A percentile compares a stretch with the other conserved stretches of the same genome.
These are phyloP conservation scores for Antidorcas marsupialis DNA, from an alignment of 2,113 vertebrate genomes.

Conservation along the genomic window DNA sequence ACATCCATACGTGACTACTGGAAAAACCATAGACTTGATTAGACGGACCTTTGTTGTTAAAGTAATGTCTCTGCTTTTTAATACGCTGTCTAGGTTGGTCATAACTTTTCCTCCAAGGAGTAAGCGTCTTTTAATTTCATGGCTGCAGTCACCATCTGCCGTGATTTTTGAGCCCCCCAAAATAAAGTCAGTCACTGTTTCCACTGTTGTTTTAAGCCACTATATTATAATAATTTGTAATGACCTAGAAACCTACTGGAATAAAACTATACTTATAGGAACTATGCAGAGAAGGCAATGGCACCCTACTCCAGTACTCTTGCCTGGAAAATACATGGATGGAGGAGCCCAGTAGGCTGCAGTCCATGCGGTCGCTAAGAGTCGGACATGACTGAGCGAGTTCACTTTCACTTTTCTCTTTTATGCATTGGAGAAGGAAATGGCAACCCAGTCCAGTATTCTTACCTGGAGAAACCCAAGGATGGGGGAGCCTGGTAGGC, in stretches of 20 bases:
- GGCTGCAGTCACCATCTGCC: background rate
- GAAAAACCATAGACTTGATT: background rate
- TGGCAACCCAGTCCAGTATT: too few species aligned
- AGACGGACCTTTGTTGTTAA: background rate
- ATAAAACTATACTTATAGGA: background rate
- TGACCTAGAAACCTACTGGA: background rate
- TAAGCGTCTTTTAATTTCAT: background rate
- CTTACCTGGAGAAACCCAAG: too few species aligned
- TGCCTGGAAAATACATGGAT: too few species aligned
- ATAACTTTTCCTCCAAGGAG: background rate
- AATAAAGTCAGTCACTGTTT: background rate
- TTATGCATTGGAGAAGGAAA: too few species aligned
- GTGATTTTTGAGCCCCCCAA: background rate
- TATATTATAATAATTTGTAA: background rate
- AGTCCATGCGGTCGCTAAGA: too few species aligned
- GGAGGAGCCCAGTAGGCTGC: too few species aligned
- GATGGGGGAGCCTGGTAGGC: too few species aligned
- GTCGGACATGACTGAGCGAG: accelerated
- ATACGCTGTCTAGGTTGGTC: background rate
- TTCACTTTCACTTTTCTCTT: too few species aligned
- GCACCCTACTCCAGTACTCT: too few species aligned
- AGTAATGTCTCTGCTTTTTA: background rate
- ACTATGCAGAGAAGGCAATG: background rate
- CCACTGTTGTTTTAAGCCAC: background rate
- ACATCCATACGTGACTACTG: background rate